Conservation (phyloP, 2,888 invertebrate species). For the Proisotoma minuta region DNA sequence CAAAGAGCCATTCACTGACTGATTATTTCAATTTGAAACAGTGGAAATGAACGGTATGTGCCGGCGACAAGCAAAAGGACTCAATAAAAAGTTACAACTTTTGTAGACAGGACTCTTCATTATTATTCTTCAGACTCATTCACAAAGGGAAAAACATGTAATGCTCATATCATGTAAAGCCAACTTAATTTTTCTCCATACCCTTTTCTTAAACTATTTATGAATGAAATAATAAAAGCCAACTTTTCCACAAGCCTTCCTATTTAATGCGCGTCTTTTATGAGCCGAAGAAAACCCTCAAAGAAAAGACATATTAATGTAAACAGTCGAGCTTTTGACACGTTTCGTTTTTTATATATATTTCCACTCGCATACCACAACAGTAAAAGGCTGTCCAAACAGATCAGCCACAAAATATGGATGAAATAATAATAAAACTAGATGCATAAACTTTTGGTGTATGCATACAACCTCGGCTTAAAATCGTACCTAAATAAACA, state of each 20-base stretch:
- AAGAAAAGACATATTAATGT: conserved; percentile 20
- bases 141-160: neutral
- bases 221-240: too few relatives aligned
- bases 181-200: neutral
- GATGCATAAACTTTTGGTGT: too few relatives aligned
- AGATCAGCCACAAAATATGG: neutral
- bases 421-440: neutral
- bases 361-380: neutral
- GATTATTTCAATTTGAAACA: neutral
- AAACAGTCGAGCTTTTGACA: conserved; percentile 30
- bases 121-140: neutral
- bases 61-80: neutral
- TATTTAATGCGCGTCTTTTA: neutral
- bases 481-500: neutral
- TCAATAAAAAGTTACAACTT: too few relatives aligned
- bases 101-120: neutral
- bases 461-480: too few relatives aligned
- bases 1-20: too few relatives aligned
- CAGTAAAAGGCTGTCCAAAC: neutral
- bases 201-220: neutral
- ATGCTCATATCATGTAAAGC: neutral
- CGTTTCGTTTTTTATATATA: conserved; percentile 11
- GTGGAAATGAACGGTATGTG: neutral
- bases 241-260: neutral
- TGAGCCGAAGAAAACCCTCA: conserved; percentile 15